Base-by-base conservation (phyloP, 2,888 invertebrate genomes). In the Helicoverpa assulta region DNA sequence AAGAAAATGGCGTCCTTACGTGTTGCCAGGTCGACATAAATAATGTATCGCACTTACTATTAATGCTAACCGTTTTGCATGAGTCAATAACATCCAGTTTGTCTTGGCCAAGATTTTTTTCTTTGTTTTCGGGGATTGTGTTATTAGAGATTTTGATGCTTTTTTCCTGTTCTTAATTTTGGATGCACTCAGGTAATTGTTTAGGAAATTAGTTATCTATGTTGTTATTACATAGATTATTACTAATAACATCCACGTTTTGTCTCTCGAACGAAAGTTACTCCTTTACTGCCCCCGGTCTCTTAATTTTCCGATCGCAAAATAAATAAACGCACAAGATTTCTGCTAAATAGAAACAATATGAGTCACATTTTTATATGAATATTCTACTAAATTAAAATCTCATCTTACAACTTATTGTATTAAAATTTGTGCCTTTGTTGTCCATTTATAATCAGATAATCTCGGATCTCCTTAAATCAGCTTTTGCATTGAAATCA, bases 41-140 rank as follows among this genome's bases (percentile, higher is more conserved):
- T 90, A 84, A 89, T 88, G 84, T 88, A 88, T 89, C 82, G 78
- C 85, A 84, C 78, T 76, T 81, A 82, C 64, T 84, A 85, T 83
- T 82, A 78, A 83, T 73, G 78, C 64, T 77, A 65, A 80, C 76
- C 70, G 85, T 82, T 88, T 89, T 86, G 84, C 88, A 88, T 88
- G 85, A 82, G 89, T 89, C 89, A 89, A 89, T 88, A 89, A 86
- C 89, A 78, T 68, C 60, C 59, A 61, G 70, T 68, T 78, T 60
- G 68, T 59, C 69, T 73, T 72, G 59, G 56, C 37, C 43, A 66
- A 59, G 58, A 66, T 58, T n/a, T 54, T 5, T 58, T 69, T 64
- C 58, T 72, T 63, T 64, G 63, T 43, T 59, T 63, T 37, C 10
- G 21, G 50, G 56, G 19, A 70, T 67, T n/a, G 59, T 5, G 6